phyloP scores from a whole-genome alignment of 2,113 vertebrate species.

The Megaleporinus macrocephalus region DNA sequence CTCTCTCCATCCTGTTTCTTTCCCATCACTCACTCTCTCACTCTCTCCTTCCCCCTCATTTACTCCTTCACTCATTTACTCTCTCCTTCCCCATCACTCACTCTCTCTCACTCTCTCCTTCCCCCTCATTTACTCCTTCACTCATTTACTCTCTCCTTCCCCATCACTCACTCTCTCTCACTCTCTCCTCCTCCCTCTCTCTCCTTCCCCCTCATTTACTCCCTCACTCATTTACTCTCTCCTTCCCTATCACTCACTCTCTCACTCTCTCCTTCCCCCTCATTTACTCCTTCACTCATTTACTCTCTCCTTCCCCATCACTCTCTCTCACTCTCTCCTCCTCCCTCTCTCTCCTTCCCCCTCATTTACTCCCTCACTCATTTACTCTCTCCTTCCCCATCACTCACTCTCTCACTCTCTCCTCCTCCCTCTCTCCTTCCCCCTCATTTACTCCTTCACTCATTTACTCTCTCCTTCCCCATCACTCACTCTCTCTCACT shows the following conservation, averaged over 20 bases:
- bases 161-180: background rate
- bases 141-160: background rate
- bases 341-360: constrained; percentile 23
- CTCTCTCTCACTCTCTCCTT: background rate
- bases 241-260: background rate
- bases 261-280: background rate
- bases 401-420: background rate
- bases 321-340: no score
- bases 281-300: constrained; percentile 24
- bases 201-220: no score
- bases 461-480: no score
- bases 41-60: background rate
- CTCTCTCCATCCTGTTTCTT: background rate
- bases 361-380: no score
- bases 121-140: no score
- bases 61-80: no score
- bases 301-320: no score
- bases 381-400: background rate
- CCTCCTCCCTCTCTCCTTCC: background rate
- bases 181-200: background rate
- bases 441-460: background rate
- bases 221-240: background rate
- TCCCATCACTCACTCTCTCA: background rate
- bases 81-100: background rate
- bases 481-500: no score